Conservation (phyloP, 2,113 vertebrate genomes). For the Malurus melanocephalus region DNA sequence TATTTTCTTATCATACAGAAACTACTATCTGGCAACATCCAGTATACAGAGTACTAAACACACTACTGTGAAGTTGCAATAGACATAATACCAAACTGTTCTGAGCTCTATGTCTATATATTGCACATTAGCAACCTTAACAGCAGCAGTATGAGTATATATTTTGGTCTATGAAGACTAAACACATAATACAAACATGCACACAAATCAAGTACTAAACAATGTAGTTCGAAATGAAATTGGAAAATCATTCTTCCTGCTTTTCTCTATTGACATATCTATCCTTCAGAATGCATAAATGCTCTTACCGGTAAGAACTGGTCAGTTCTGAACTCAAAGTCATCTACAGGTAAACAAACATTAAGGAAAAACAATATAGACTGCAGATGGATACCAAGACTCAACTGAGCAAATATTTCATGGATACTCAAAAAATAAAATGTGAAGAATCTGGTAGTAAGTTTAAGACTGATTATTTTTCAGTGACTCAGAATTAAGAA, state of each 20-base stretch:
- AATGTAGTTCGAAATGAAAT: neutral
- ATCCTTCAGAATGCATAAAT: neutral
- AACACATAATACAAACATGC: neutral
- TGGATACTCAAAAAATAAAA: neutral
- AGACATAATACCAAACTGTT: neutral
- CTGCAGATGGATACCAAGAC: accelerated
- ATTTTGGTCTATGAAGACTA: neutral
- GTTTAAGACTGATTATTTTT: neutral
- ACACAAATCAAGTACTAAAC: neutral
- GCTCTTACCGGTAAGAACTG: slow-evolving; percentile 91
- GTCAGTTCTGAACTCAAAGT: slow-evolving; percentile 95
- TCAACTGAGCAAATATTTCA: neutral
- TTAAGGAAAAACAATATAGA: slow-evolving; percentile 74
- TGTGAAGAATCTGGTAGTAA: neutral
- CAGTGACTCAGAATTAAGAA: neutral
- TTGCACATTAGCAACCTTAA: neutral
- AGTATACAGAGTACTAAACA: neutral
- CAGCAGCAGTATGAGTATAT: neutral
- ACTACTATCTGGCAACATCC: neutral
- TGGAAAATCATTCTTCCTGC: neutral
- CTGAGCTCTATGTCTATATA: neutral
- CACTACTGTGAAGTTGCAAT: neutral
- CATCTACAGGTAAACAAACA: slow-evolving; percentile 86
- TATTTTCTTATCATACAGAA: neutral
- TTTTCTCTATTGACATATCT: neutral